Percentiles rank a stretch among this genome's conserved stretches.
Conservation (phyloP, 2,888 invertebrate species). For the Philonicus albiceps region DNA sequence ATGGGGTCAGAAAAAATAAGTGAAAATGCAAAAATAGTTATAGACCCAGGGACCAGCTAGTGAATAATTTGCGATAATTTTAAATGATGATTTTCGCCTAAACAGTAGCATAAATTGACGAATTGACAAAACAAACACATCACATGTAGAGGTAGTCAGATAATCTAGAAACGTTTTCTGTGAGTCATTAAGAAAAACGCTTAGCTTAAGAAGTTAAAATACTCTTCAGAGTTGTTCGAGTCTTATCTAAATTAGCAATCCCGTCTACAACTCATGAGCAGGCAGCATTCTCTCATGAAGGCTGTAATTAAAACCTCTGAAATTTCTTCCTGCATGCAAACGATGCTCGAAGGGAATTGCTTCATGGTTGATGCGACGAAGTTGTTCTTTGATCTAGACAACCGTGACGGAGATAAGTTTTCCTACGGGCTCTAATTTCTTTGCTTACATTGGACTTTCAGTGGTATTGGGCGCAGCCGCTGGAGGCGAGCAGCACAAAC, state of each 20-base stretch:
- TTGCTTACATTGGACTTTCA: background rate
- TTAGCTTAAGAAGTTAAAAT: background rate
- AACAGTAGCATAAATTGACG: too few species aligned
- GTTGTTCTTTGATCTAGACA: background rate
- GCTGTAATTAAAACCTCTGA: constrained; percentile 9
- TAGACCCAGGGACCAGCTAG: too few species aligned
- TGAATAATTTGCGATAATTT: too few species aligned
- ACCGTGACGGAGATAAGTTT: background rate
- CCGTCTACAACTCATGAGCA: background rate
- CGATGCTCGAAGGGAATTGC: background rate
- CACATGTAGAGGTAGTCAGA: too few species aligned
- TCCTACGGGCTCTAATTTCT: background rate
- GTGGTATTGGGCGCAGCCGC: background rate
- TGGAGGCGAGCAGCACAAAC: background rate
- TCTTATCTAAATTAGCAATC: background rate
- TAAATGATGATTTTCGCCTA: too few species aligned
- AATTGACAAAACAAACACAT: background rate
- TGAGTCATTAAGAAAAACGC: background rate
- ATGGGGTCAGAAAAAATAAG: too few species aligned
- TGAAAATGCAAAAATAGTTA: too few species aligned
- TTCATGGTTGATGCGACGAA: background rate
- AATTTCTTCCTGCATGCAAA: constrained; percentile 6
- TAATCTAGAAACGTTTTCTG: background rate
- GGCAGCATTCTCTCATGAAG: background rate
- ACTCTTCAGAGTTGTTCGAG: background rate